These are phyloP conservation scores for Acromyrmex charruanus DNA, from an alignment of 1,140 invertebrate genomes.

Conservation along the genomic window DNA sequence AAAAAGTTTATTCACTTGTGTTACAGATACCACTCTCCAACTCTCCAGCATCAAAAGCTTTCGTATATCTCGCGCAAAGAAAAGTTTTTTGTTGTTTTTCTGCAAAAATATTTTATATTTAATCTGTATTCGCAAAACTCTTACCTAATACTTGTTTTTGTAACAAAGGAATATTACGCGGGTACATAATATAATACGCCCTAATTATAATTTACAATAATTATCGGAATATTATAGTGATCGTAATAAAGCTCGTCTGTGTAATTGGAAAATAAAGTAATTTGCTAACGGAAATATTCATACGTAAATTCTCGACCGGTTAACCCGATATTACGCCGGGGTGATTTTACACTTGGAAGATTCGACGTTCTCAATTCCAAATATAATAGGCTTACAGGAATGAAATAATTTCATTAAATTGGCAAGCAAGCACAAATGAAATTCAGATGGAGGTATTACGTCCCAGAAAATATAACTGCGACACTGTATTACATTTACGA, in stretches of 20 bases:
- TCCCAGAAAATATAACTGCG: conserved; percentile 30
- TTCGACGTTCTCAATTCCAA: conserved; percentile 46
- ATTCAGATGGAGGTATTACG: conserved; percentile 41
- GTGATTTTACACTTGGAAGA: conserved; percentile 38
- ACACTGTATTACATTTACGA: conserved; percentile 46
- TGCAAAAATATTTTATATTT: conserved; percentile 13
- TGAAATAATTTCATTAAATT: conserved; percentile 63
- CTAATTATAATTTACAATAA: conserved; percentile 29
- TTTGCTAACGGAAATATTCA: conserved; percentile 63
- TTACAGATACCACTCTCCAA: conserved; percentile 8
- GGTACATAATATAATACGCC: not conserved
- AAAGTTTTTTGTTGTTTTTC: conserved; percentile 1
- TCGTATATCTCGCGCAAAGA: not conserved
- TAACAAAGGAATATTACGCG: not conserved
- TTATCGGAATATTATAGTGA: not conserved
- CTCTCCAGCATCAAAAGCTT: not conserved
- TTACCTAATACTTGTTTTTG: not conserved
- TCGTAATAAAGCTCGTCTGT: conserved; percentile 10
- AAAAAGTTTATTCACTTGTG: conserved; percentile 42
- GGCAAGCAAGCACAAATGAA: conserved; percentile 38
- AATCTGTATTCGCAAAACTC: not conserved
- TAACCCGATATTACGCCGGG: conserved; percentile 6
- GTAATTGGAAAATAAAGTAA: conserved; percentile 60
- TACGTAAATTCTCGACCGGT: conserved; percentile 35
- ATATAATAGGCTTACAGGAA: conserved; percentile 57